Evolutionary conservation across 2,888 invertebrate species (phyloP).

Genomic region (Chymomyza fuscimana): DNA sequence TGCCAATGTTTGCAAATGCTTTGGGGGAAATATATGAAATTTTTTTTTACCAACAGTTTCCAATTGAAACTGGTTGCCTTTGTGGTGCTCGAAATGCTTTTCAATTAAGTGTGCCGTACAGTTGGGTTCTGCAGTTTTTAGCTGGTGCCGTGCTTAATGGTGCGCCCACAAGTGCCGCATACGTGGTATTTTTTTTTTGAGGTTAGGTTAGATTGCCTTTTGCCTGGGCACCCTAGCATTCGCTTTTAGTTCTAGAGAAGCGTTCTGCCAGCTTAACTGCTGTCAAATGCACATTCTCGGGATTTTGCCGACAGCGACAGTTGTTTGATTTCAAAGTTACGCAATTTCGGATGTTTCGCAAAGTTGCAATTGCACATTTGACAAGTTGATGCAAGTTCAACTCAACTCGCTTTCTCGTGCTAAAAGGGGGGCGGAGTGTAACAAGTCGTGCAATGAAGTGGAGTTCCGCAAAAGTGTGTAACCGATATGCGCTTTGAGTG

Average conservation of each 20-base stretch:
- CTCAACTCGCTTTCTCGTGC: not conserved
- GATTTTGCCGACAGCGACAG: conserved; percentile 44
- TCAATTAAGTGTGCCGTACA: conserved; percentile 54
- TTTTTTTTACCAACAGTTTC: conserved; percentile 41
- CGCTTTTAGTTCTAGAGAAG: conserved; percentile 41
- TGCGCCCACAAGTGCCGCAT: conserved; percentile 63
- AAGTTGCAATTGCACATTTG: conserved; percentile 56
- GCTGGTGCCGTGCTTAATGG: conserved; percentile 43
- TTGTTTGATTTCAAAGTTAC: conserved; percentile 51
- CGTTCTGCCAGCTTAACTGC: conserved; percentile 57
- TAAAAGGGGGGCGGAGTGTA: not conserved
- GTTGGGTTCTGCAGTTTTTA: not conserved
- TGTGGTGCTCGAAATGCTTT: conserved; percentile 61
- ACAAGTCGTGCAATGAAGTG: conserved; percentile 18
- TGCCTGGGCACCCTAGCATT: conserved; percentile 5
- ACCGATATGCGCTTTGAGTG: conserved; percentile 46
- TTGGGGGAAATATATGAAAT: conserved; percentile 16
- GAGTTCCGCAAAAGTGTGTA: conserved; percentile 33
- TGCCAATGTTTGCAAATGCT: conserved; percentile 39
- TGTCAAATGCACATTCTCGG: conserved; percentile 59
- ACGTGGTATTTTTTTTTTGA: conserved; percentile 22
- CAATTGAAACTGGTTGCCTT: conserved; percentile 16
- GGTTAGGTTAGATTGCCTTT: conserved; percentile 32
- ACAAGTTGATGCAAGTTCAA: conserved; percentile 20
- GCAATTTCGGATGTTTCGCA: conserved; percentile 41